Base-by-base conservation (phyloP, 2,797 vertebrate genomes). In the Pitangus sulphuratus region DNA sequence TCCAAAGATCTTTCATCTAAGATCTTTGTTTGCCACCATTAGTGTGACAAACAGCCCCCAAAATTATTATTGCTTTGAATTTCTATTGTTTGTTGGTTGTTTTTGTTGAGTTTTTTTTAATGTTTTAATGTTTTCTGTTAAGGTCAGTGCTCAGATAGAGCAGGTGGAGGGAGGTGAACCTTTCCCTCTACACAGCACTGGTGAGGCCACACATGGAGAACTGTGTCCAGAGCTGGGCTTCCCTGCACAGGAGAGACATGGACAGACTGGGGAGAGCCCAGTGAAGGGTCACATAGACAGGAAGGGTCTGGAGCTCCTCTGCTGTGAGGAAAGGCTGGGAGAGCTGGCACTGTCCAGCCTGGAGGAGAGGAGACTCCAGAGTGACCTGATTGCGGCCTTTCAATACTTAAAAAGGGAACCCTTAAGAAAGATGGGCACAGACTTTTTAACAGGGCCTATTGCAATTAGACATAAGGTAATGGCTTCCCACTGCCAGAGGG, bases 221-320 rank as follows among this genome's bases (percentile, higher is more conserved):
- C 20, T 0, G 1, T 50, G n/a, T 9, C 12, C 22, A 9, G 35
- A 48, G 35, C 44, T 65, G 44, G n/a, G n/a, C 15, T 39, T 10
- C 39, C 31, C 57, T 6, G 37, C 0, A 4, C 44, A 25, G 51
- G 24, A 66, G 60, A 33, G 28, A 39, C 37, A 14, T 3, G 28
- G 28, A 17, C 16, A 58, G n/a, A 19, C 45, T 51, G 60, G 19
- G 24, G 39, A 47, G n/a, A 35, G 28, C 15, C 35, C 19, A 20
- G 4, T 1, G 2, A 44, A 62, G 26, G 47, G 22, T 30, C 21
- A 35, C n/a, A n/a, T n/a, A 22, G 15, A 33, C 8, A 19, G 7
- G 53, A 40, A 48, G 26, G 31, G 37, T 40, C 44, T 68, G 69
- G 40, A 33, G 15, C n/a, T 5, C 8, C 45, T 31, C 16, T 31